These are phyloP conservation scores for Andrena praecox DNA, from an alignment of 2,888 invertebrate genomes.

Conservation along the genomic window DNA sequence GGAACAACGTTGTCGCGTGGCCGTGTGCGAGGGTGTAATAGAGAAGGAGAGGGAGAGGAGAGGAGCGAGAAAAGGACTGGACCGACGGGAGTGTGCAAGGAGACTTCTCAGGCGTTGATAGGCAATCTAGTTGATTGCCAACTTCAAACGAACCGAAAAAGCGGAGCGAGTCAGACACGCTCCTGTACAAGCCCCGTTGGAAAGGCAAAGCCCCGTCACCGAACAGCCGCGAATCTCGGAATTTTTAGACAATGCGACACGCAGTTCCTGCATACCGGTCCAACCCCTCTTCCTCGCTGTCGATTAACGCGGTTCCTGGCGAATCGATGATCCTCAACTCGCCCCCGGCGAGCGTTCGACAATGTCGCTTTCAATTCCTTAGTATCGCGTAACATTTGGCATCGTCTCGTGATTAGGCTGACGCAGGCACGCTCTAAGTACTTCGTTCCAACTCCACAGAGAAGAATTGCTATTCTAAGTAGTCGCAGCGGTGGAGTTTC, in stretches of 20 bases:
- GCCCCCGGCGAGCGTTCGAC: neutral
- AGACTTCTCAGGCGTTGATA: conserved; percentile 82
- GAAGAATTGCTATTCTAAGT: too few species aligned
- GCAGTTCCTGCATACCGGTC: conserved; percentile 24
- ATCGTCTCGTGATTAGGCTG: too few species aligned
- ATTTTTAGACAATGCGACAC: conserved; percentile 64
- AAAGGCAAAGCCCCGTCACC: conserved; percentile 61
- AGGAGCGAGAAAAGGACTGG: conserved; percentile 57
- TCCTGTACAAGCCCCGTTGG: conserved; percentile 65
- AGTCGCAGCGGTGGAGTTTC: too few species aligned
- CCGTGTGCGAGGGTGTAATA: conserved; percentile 58
- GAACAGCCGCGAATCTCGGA: conserved; percentile 56
- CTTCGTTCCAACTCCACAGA: too few species aligned
- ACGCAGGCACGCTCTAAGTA: too few species aligned
- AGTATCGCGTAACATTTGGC: too few species aligned
- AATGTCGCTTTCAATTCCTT: neutral
- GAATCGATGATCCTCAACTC: conserved; percentile 43
- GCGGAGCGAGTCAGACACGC: conserved; percentile 47
- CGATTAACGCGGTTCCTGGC: conserved; percentile 48
- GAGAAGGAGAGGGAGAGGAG: conserved; percentile 37
- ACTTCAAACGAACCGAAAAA: conserved; percentile 83
- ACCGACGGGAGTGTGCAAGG: conserved; percentile 67
- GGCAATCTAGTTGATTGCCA: conserved; percentile 85
- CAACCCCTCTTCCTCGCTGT: neutral
- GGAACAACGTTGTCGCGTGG: conserved; percentile 56